phyloP scores from a whole-genome alignment of 2,888 invertebrate species.

The Sarcophaga rosellei region DNA sequence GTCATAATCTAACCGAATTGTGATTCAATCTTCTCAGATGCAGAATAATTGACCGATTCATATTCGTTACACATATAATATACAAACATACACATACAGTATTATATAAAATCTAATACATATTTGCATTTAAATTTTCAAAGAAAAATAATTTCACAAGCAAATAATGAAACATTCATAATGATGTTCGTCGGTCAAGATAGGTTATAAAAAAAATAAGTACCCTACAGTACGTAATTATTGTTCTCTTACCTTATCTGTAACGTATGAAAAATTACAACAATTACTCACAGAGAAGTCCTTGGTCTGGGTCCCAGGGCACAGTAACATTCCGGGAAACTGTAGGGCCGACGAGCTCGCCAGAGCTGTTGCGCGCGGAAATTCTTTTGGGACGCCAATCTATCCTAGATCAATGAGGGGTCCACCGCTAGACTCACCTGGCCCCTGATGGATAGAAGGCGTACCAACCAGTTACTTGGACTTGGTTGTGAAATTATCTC shows the following conservation, averaged over 20 bases:
- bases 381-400: too few relatives aligned
- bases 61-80: not conserved
- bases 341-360: too few relatives aligned
- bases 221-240: not conserved
- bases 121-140: slow-evolving; percentile 46
- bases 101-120: slow-evolving; percentile 52
- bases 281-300: too few relatives aligned
- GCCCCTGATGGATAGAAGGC: too few relatives aligned
- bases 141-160: slow-evolving; percentile 4
- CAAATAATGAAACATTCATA: not conserved
- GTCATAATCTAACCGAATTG: slow-evolving; percentile 14
- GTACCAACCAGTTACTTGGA: too few relatives aligned
- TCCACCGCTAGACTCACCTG: too few relatives aligned
- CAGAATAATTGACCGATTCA: slow-evolving; percentile 64
- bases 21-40: slow-evolving; percentile 49
- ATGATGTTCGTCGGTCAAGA: not conserved
- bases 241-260: not conserved
- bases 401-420: too few relatives aligned
- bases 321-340: too few relatives aligned
- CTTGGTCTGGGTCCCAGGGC: too few relatives aligned
- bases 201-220: not conserved
- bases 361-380: too few relatives aligned
- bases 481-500: too few relatives aligned
- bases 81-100: slow-evolving; percentile 10
- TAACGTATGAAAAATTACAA: too few relatives aligned